Conservation (phyloP, 2,797 vertebrate genomes). For the Peromyscus melanophrys region DNA sequence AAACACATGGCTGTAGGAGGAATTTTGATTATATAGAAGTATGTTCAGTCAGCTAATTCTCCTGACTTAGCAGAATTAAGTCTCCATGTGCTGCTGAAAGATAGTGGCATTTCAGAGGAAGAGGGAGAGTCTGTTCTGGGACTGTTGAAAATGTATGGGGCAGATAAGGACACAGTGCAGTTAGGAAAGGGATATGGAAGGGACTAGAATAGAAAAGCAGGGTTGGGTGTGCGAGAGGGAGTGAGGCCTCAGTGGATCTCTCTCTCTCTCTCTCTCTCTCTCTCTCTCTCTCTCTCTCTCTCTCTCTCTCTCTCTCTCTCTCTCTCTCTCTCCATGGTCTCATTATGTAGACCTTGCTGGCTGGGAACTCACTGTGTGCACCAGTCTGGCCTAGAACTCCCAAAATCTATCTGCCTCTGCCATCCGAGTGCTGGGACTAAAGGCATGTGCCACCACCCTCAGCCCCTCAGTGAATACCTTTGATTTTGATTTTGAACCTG, state of each 20-base stretch:
- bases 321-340: too few species aligned
- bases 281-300: too few species aligned
- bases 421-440: not conserved
- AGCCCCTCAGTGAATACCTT: not conserved
- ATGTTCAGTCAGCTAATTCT: conserved; percentile 24
- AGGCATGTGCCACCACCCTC: not conserved
- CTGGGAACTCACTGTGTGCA: not conserved
- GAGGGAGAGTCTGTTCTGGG: not conserved
- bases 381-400: not conserved
- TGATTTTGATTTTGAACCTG: not conserved
- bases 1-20: conserved; percentile 66
- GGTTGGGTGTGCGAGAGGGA: fast-evolving
- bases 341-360: not conserved
- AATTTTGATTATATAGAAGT: conserved; percentile 51
- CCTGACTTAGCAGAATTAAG: conserved; percentile 48
- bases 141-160: not conserved
- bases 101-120: not conserved
- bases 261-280: too few species aligned
- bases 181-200: not conserved
- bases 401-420: not conserved
- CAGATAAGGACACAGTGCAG: not conserved
- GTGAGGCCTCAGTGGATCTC: not conserved
- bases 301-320: too few species aligned
- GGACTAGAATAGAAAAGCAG: not conserved
- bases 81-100: conserved; percentile 24